Evolutionary conservation across 2,797 vertebrate genomes (phyloP), one percentile per base, ranked within the genome.

Genomic region (Micrastur ruficollis): DNA sequence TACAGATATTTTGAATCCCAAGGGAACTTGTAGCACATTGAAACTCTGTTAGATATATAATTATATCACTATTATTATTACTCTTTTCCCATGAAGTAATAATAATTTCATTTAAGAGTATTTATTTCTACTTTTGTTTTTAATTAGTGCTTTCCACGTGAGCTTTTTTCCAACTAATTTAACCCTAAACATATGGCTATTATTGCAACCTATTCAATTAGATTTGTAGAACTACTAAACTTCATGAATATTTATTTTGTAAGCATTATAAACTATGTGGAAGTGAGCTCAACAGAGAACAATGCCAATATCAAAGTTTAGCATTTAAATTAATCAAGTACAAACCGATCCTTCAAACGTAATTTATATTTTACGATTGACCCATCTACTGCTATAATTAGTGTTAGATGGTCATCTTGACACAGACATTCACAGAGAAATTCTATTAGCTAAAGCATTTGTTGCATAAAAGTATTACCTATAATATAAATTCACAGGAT

Each of bases 141-240:
- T 85, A 95, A 94, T 93, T 94, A 96, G 71, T 96, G 85, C n/a
- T 86, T 95, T 55, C 27, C 34, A 90, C 21, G 92, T 96, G 10
- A 87, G 52, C 56, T 94, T 84, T 95, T 90, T 76, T 90, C 92
- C 70, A 91, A 42, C 58, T 88, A 94, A 96, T 96, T 93, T 94
- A 95, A 86, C 23, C 62, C n/a, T 81, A 94, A 95, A 91, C n/a
- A 63, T 85, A 68, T 16, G 93, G 40, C 47, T 96, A 93, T 91
- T 96, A 91, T 71, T 81, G 34, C n/a, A 91, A 74, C 26, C 36
- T 94, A 85, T 92, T 88, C 53, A 83, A 76, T 66, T 38, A 93
- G 46, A 89, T 95, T 95, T 93, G 27, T 81, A 93, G 95, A 93
- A 91, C 46, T 86, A 11, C 18, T 86, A 67, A 47, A 76, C 40